phyloP scores from a whole-genome alignment of 37 sponge, comb jelly and placozoan species.

The Aphrocallistes beatrix region DNA sequence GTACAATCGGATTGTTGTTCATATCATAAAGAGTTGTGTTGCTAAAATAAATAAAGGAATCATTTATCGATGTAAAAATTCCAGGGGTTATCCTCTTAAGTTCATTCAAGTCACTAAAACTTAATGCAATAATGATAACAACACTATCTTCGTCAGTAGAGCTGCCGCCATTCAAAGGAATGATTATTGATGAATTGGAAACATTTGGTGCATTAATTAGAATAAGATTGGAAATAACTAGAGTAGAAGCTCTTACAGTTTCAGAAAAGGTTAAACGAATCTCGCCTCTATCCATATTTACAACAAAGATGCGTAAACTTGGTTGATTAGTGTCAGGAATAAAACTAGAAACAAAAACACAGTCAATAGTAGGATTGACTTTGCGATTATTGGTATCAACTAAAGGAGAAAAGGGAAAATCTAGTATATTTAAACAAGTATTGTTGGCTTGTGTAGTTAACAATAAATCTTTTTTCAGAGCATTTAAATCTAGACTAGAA shows the following conservation, averaged over 20 bases:
- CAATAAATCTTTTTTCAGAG: slow-evolving; percentile 45
- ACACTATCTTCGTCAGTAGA: slow-evolving; percentile 46
- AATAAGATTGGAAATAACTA: slow-evolving; percentile 43
- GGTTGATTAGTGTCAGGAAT: slow-evolving; percentile 57
- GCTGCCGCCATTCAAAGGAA: slow-evolving; percentile 45
- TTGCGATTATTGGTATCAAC: background rate
- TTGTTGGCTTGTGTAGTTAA: slow-evolving; percentile 47
- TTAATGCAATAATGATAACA: slow-evolving; percentile 38
- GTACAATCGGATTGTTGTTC: slow-evolving; percentile 56
- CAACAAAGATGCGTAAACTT: slow-evolving; percentile 27
- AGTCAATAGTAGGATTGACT: slow-evolving; percentile 10
- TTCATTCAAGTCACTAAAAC: slow-evolving; percentile 61
- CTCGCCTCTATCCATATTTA: slow-evolving; percentile 53
- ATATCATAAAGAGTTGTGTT: slow-evolving; percentile 55
- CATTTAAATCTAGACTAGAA: slow-evolving; percentile 56
- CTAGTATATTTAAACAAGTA: slow-evolving; percentile 47
- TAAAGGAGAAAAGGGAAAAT: background rate
- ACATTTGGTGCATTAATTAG: slow-evolving; percentile 36
- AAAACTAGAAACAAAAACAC: slow-evolving; percentile 34
- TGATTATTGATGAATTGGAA: slow-evolving; percentile 21
- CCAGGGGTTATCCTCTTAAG: slow-evolving; percentile 66
- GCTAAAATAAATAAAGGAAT: slow-evolving; percentile 56
- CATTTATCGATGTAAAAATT: slow-evolving; percentile 37
- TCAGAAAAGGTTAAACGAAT: slow-evolving; percentile 61
- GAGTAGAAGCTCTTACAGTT: slow-evolving; percentile 60